phyloP scores from a whole-genome alignment of 2,888 invertebrate genomes.

The Sicus ferrugineus region DNA sequence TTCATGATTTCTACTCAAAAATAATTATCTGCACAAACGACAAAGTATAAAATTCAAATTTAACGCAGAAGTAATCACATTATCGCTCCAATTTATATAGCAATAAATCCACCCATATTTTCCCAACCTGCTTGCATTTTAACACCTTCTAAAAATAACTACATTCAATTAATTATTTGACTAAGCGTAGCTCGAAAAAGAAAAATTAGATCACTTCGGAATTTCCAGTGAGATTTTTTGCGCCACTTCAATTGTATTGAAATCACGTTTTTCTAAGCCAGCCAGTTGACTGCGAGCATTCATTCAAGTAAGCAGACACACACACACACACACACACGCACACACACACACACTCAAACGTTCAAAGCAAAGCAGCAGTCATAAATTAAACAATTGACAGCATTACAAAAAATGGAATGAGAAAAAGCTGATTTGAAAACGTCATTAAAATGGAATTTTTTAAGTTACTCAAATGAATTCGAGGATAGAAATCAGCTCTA shows the following conservation, averaged over 20 bases:
- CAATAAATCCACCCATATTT: too few relatives aligned
- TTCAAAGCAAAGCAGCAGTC: neutral
- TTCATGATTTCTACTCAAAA: too few relatives aligned
- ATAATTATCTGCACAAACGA: too few relatives aligned
- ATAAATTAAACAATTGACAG: constrained; percentile 1
- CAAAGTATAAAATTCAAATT: too few relatives aligned
- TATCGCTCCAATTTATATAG: too few relatives aligned
- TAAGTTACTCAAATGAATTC: neutral
- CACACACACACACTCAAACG: neutral
- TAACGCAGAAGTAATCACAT: too few relatives aligned
- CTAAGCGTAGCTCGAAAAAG: neutral
- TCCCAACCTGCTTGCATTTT: too few relatives aligned
- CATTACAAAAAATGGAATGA: neutral
- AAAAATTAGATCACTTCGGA: constrained; percentile 59
- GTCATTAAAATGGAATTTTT: constrained; percentile 5
- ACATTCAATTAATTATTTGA: too few relatives aligned
- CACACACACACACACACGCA: neutral
- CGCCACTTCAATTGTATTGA: constrained; percentile 19
- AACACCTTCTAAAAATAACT: too few relatives aligned
- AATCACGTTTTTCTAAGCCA: constrained; percentile 20
- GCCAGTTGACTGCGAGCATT: neutral
- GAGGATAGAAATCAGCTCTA: neutral
- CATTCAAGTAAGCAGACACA: neutral
- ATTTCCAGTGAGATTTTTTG: constrained; percentile 47
- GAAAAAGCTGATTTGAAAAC: constrained; percentile 7